A percentile compares a stretch with the other conserved stretches of the same genome.
phyloP scores from a whole-genome alignment of 1,140 invertebrate species.

The Calephelis nemesis region DNA sequence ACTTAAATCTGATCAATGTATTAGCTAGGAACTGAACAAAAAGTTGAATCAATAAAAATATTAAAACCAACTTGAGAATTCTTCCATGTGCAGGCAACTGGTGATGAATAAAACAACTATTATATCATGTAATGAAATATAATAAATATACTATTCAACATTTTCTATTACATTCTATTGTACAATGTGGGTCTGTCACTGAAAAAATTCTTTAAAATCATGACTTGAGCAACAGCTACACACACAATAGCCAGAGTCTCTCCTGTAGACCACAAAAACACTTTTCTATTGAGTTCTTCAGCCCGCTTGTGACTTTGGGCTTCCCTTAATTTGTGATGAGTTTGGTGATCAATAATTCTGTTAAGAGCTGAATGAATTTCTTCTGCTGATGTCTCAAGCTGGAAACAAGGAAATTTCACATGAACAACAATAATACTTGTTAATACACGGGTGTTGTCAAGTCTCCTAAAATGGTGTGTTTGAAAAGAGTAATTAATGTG shows the following conservation, averaged over 20 bases:
- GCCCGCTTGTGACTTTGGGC: slow-evolving; percentile 95
- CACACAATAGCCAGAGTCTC: slow-evolving; percentile 92
- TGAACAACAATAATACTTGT: slow-evolving; percentile 21
- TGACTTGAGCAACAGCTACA: slow-evolving; percentile 93
- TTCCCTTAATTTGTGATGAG: slow-evolving; percentile 96
- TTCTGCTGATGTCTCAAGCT: slow-evolving; percentile 95
- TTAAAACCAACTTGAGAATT: too few species aligned
- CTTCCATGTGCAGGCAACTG: background rate
- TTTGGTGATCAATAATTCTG: slow-evolving; percentile 95
- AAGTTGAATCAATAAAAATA: too few species aligned
- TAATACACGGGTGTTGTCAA: background rate
- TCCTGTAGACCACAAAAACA: slow-evolving; percentile 94
- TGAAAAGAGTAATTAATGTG: too few species aligned
- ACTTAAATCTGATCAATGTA: too few species aligned
- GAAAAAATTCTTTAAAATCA: slow-evolving; percentile 96
- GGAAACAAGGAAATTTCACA: slow-evolving; percentile 32
- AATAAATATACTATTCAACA: slow-evolving; percentile 52
- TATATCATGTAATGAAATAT: slow-evolving; percentile 35
- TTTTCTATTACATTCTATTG: slow-evolving; percentile 62
- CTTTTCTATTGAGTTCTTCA: slow-evolving; percentile 96
- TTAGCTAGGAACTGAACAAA: too few species aligned
- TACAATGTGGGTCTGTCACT: slow-evolving; percentile 85
- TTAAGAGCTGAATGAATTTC: slow-evolving; percentile 94
- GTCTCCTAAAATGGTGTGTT: too few species aligned
- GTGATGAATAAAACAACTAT: slow-evolving; percentile 32